Conservation (phyloP, 2,888 invertebrate genomes). For the Automeris io region DNA sequence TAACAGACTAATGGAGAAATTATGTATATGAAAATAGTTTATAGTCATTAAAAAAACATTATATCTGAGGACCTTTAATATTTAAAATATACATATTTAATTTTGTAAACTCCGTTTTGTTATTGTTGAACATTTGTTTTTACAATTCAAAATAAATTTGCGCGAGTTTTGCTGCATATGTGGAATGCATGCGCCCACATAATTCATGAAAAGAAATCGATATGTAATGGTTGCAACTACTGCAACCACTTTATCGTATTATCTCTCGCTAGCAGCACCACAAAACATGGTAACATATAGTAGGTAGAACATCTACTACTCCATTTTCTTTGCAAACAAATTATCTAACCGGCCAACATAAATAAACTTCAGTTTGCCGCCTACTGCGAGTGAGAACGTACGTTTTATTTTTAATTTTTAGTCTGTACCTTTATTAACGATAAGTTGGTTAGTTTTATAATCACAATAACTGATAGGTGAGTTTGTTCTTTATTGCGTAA, state of each 20-base stretch:
- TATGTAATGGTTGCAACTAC: neutral
- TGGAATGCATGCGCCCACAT: no score
- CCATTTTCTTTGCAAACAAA: conserved; percentile 13
- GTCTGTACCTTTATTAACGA: neutral
- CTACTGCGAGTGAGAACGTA: conserved; percentile 7
- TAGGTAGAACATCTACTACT: neutral
- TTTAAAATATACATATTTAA: no score
- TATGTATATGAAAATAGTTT: no score
- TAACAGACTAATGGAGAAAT: no score
- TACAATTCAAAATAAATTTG: no score
- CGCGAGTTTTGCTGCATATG: no score
- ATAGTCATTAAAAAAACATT: no score
- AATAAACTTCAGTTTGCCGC: conserved; percentile 12
- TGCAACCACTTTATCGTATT: conserved; percentile 9
- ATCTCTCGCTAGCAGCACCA: conserved; percentile 12
- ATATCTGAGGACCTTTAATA: no score
- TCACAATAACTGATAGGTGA: neutral
- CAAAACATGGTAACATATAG: neutral
- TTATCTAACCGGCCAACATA: conserved; percentile 11
- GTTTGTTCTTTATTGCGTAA: neutral
- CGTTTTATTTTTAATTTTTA: conserved; percentile 8
- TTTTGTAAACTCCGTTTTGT: no score
- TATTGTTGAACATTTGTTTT: no score
- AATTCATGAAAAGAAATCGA: neutral
- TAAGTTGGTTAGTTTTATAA: neutral